A percentile compares a stretch with the other conserved stretches of the same genome.
Conservation (phyloP, 1,140 invertebrate species). For the Pseudomyrmex dendroicus region DNA sequence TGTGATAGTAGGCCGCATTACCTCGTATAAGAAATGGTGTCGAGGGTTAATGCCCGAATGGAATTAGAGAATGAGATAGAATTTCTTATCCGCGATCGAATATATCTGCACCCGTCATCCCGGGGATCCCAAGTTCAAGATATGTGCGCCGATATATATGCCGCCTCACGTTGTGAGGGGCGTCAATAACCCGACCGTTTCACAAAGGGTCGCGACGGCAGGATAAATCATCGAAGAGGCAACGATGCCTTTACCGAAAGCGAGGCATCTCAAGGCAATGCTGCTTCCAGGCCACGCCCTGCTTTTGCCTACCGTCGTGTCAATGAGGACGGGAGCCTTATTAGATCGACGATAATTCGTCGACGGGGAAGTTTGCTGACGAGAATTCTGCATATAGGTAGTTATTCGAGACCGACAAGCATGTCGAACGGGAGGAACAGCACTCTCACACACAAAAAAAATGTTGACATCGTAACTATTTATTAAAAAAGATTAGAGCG, state of each 20-base stretch:
- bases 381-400: slow-evolving; percentile 71
- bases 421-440: slow-evolving; percentile 29
- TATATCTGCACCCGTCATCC: slow-evolving; percentile 55
- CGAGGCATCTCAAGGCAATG: slow-evolving; percentile 67
- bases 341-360: slow-evolving; percentile 79
- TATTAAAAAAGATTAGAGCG: slow-evolving; percentile 9
- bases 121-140: slow-evolving; percentile 42
- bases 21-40: neutral
- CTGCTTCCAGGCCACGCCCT: slow-evolving; percentile 67
- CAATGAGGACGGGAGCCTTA: slow-evolving; percentile 75
- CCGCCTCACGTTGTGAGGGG: slow-evolving; percentile 35
- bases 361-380: slow-evolving; percentile 77
- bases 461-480: neutral
- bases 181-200: slow-evolving; percentile 69
- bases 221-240: slow-evolving; percentile 70
- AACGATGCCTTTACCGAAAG: slow-evolving; percentile 67
- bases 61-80: slow-evolving; percentile 46
- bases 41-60: slow-evolving; percentile 44
- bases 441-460: neutral
- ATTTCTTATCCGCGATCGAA: slow-evolving; percentile 54
- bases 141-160: slow-evolving; percentile 52
- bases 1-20: neutral
- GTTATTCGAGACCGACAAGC: slow-evolving; percentile 50
- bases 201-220: slow-evolving; percentile 71
- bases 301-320: slow-evolving; percentile 73